phyloP scores from a whole-genome alignment of 1,140 invertebrate genomes.

The Hycleus phaleratus region DNA sequence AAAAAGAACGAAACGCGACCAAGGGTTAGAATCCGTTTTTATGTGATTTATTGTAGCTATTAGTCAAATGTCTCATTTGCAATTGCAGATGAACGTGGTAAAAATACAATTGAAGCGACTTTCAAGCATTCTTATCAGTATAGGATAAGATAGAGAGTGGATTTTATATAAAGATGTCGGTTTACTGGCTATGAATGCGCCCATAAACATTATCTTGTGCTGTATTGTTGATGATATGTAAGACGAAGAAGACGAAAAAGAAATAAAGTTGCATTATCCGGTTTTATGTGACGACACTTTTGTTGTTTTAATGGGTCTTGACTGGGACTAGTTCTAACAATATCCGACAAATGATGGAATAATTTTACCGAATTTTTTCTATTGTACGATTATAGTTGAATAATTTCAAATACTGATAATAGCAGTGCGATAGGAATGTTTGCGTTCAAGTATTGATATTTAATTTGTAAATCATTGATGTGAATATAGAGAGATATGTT shows the following conservation, averaged over 20 bases:
- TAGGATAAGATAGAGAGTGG: neutral
- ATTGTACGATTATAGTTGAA: too few species aligned
- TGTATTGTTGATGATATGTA: conserved; percentile 18
- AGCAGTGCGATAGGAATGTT: too few species aligned
- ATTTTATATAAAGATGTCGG: conserved; percentile 15
- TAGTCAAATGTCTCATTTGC: conserved; percentile 31
- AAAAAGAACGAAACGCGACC: too few species aligned
- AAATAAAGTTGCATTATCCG: conserved; percentile 1
- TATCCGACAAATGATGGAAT: too few species aligned
- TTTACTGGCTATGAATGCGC: conserved; percentile 19
- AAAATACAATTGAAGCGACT: conserved; percentile 18
- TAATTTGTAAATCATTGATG: conserved; percentile 16
- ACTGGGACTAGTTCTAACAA: neutral
- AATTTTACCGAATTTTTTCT: too few species aligned
- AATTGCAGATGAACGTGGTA: conserved; percentile 24
- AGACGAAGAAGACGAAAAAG: conserved; percentile 6
- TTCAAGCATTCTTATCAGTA: conserved; percentile 13
- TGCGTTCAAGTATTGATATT: too few species aligned
- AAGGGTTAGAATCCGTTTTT: conserved; percentile 20
- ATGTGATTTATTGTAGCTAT: conserved; percentile 30
- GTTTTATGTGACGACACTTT: conserved; percentile 10
- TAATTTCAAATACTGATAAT: too few species aligned
- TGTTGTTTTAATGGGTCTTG: conserved; percentile 6
- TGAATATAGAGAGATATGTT: conserved; percentile 20
- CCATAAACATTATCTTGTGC: conserved; percentile 20